Evolutionary conservation across 2,797 vertebrate species (phyloP).

Genomic region (Anabas testudineus): DNA sequence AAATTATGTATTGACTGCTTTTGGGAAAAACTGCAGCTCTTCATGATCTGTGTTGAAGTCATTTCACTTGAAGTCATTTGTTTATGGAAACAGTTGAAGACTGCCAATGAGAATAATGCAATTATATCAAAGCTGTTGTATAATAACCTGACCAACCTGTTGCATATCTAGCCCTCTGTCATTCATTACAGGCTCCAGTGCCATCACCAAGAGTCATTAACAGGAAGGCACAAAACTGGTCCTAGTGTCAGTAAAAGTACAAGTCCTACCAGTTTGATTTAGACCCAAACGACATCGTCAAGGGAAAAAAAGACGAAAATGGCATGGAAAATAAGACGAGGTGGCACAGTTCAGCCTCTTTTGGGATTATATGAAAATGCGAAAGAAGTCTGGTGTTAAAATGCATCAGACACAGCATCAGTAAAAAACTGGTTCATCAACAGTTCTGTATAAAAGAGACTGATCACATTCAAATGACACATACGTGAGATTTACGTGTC

Average conservation of each 20-base stretch:
- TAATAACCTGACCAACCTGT: background rate
- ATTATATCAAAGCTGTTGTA: too few species aligned
- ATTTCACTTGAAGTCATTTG: background rate
- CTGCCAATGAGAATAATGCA: too few species aligned
- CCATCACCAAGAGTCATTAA: background rate
- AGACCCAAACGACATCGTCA: background rate
- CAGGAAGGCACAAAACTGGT: background rate
- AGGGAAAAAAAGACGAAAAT: background rate
- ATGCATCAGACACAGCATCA: background rate
- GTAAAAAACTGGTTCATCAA: background rate
- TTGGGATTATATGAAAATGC: background rate
- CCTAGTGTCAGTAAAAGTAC: background rate
- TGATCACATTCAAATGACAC: slow-evolving; percentile 5
- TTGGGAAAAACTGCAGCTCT: background rate
- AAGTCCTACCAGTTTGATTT: background rate
- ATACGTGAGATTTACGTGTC: background rate
- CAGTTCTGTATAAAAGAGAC: slow-evolving; percentile 1
- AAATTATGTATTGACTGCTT: slow-evolving; percentile 4
- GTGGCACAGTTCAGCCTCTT: background rate
- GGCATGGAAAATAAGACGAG: slow-evolving; percentile 11
- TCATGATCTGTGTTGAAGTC: background rate
- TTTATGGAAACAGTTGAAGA: background rate
- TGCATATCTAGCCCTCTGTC: background rate
- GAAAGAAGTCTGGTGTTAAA: slow-evolving; percentile 3
- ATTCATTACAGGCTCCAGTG: background rate